phyloP scores from a whole-genome alignment of 2,888 invertebrate species.

The Apotomis turbidana region DNA sequence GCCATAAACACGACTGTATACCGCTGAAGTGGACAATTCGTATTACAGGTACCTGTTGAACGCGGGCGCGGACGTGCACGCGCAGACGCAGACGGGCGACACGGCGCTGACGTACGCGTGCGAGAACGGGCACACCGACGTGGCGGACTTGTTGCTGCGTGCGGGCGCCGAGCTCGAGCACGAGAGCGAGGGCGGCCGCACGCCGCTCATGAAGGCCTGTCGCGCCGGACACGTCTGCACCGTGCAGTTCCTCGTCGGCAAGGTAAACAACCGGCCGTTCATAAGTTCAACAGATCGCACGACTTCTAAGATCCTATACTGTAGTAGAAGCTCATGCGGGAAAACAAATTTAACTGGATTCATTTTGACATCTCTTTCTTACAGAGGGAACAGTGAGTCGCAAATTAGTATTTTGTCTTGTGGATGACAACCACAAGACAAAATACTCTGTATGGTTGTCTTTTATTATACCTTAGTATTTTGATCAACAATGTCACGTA shows the following conservation, averaged over 20 bases:
- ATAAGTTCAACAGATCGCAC: too few relatives aligned
- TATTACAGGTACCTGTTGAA: conserved; percentile 87
- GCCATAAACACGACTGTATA: neutral
- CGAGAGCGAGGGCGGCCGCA: conserved; percentile 98
- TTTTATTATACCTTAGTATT: too few relatives aligned
- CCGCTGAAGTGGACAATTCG: neutral
- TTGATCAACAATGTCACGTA: too few relatives aligned
- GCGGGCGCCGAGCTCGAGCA: conserved; percentile 97
- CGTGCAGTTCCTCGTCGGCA: conserved; percentile 96
- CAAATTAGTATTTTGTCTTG: too few relatives aligned
- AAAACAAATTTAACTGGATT: too few relatives aligned
- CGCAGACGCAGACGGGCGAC: conserved; percentile 97
- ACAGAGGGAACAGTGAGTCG: too few relatives aligned
- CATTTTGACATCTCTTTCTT: too few relatives aligned
- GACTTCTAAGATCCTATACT: too few relatives aligned
- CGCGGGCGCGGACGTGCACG: conserved; percentile 95
- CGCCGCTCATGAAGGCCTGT: conserved; percentile 99
- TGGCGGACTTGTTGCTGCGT: conserved; percentile 95
- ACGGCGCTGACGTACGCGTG: conserved; percentile 98
- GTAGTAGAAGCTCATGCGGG: too few relatives aligned
- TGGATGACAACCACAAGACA: too few relatives aligned
- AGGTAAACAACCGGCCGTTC: conserved; percentile 64
- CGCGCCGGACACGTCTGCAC: conserved; percentile 98
- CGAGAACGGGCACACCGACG: conserved; percentile 99
- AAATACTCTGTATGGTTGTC: too few relatives aligned